Base-by-base conservation (phyloP, 37 sponge, comb jelly and placozoan genomes). In the Crambe crambe region DNA sequence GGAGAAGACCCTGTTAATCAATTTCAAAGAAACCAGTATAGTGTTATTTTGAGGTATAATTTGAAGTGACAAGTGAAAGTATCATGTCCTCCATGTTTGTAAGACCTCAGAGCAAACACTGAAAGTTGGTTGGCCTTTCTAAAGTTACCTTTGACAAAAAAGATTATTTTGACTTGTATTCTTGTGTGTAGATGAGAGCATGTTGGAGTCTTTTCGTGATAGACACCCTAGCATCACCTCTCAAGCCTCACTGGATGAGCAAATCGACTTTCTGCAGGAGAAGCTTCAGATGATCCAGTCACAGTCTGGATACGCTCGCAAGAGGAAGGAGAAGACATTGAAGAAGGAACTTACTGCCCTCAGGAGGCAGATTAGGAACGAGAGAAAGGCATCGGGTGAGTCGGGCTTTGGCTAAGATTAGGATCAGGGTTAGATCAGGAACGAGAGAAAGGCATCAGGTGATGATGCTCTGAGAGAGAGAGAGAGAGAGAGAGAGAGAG, bases 201-300 rank as follows among this genome's bases (percentile, higher is more conserved):
- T 70, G 35, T 40, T 70, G 23, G 42, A 42, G 15, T 41, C 71
- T 3, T 70, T 42, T 31, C 42, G 56, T 56, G 74, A 42, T 10
- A 17, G 36, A 18, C 63, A 72, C 32, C 64, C 42, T 30, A 75
- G 68, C 60, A 95, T 83, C 37, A 82, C 85, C 21, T 70, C 79
- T 25, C 66, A 66, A 1, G 29, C 68, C 56, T 79, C 90, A 37
- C 68, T 92, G 42, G 88, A 95, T n/a, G 89, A 92, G 78, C 79
- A 79, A 68, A 42, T 84, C 47, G 87, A 96, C 79, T 58, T 79
- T 34, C 85, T 96, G 68, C 85, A 92, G 74, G 89, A 96, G 75
- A 90, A 89, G 76, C 84, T 84, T 75, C 85, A 88, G 82, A 70
- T 78, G 65, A 44, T 78, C 1, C 76, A 58, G 40, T 58, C 44